Evolutionary conservation across 2,113 vertebrate species (phyloP).

Genomic region (Phoxinus phoxinus): DNA sequence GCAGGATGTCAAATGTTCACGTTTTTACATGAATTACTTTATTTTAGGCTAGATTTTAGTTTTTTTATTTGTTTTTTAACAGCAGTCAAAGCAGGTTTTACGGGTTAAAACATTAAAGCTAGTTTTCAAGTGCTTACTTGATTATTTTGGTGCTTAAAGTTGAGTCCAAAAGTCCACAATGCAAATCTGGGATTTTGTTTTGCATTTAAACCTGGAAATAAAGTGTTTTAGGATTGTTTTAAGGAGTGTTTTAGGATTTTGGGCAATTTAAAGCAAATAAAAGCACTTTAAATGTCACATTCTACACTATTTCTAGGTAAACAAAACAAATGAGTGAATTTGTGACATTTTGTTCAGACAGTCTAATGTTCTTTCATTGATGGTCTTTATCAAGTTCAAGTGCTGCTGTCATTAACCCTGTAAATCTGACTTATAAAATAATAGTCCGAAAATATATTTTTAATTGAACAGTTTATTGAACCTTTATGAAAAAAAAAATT

Average conservation of each 20-base stretch:
- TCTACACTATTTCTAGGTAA: neutral
- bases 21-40: neutral
- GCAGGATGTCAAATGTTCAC: neutral
- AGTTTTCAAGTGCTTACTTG: neutral
- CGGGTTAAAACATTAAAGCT: neutral
- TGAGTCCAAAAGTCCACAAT: neutral
- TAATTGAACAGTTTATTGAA: neutral
- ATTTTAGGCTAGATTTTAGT: neutral
- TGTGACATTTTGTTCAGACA: neutral
- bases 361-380: neutral
- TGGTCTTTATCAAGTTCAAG: neutral
- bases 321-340: neutral
- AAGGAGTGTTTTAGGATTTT: neutral
- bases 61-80: neutral
- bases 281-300: neutral
- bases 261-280: neutral
- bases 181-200: neutral
- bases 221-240: neutral
- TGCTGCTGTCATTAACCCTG: neutral
- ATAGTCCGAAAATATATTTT: neutral
- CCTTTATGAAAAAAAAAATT: neutral
- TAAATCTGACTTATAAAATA: neutral
- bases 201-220: neutral
- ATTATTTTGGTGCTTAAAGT: neutral
- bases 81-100: neutral